Evolutionary conservation across 2,888 invertebrate species (phyloP), one percentile per base, ranked within the genome.

Genomic region (Eurytoma adleriae): DNA sequence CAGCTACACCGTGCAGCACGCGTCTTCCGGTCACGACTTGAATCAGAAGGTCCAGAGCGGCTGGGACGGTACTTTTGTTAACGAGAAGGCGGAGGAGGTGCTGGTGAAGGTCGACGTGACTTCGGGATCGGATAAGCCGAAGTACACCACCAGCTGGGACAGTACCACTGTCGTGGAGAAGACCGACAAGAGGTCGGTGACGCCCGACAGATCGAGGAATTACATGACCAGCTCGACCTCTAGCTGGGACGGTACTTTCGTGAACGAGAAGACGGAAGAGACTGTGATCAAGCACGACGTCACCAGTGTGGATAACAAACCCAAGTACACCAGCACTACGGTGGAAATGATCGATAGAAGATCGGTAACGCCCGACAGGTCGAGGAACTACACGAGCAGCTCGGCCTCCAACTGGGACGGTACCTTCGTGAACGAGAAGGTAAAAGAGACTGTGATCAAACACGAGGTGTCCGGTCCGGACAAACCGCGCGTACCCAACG

Each of bases 151-250:
- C 0, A 79, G 86, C 14, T 93, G 93, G 93, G 93, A 93, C 79
- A 93, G 93, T 14, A 93, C 92, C 84, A 93, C 93, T 81, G 87
- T 89, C 14, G 13, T 12, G 13, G 78, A 78, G 61, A 61, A 72
- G 18, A 68, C 68, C 3, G 59, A 50, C 18, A 56, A 24, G 30
- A 74, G 74, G 10, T 66, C 52, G 57, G 57, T 59, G 24, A 71
- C 30, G n/a, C 14, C 69, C 20, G 66, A 68, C 13, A 67, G 27
- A n/a, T 59, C 50, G 54, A 27, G 62, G 48, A 48, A 40, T 18
- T 59, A 59, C 71, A 70, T 18, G 18, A 40, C 59, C 18, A 72
- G n/a, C 14, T 64, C 54, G 2, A 66, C 56, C 70, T 89, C 89
- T 0, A 84, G 86, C 0, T 90, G 90, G 89, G 87, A 90, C 20